These are phyloP conservation scores for Larimichthys crocea DNA, from an alignment of 2,113 vertebrate genomes.

Conservation along the genomic window DNA sequence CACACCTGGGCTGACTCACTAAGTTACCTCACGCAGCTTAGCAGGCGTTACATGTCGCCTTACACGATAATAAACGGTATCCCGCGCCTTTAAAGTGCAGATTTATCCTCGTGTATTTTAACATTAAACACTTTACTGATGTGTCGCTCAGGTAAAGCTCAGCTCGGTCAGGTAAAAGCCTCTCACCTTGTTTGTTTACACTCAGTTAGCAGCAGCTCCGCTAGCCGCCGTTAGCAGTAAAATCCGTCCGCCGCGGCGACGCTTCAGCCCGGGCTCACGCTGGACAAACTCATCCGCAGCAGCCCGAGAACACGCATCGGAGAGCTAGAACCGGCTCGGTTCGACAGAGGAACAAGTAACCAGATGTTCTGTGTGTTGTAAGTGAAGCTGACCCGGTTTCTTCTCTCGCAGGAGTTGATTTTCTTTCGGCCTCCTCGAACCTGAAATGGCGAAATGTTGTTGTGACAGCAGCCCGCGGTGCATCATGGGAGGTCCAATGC, in stretches of 20 bases:
- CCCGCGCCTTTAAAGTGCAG: too few species aligned
- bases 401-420: conserved; percentile 52
- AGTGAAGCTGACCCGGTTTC: conserved; percentile 68
- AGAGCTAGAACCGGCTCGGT: not conserved
- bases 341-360: not conserved
- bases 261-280: conserved; percentile 75
- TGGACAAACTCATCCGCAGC: conserved; percentile 63
- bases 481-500: conserved; percentile 71
- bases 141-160: not conserved
- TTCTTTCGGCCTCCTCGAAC: conserved; percentile 20
- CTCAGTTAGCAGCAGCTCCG: conserved; percentile 42
- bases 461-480: conserved; percentile 64
- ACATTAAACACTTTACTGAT: not conserved
- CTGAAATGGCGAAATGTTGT: conserved; percentile 85
- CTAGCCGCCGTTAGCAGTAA: conserved; percentile 45
- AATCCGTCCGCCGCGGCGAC: conserved; percentile 48
- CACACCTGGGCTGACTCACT: too few species aligned
- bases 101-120: not conserved
- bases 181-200: conserved; percentile 73
- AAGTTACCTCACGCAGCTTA: not conserved
- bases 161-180: not conserved
- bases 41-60: too few species aligned
- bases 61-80: too few species aligned
- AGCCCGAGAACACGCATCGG: conserved; percentile 64
- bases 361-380: not conserved